phyloP scores from a whole-genome alignment of 1,140 invertebrate species.

The Neodiprion virginianus region DNA sequence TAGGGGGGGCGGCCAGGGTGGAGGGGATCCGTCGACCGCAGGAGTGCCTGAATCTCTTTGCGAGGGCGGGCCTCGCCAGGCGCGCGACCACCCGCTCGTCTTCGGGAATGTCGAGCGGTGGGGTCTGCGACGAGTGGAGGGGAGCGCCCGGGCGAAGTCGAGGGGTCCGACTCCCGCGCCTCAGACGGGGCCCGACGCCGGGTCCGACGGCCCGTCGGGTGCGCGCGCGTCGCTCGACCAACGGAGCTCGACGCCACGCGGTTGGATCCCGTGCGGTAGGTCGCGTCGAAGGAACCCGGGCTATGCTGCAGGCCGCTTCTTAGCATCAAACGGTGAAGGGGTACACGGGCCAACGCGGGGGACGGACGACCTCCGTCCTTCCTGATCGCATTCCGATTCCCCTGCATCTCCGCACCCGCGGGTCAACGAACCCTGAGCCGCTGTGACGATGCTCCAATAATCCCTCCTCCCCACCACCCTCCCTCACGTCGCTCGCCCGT shows the following conservation, averaged over 20 bases:
- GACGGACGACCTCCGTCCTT: not conserved
- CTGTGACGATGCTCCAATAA: too few relatives aligned
- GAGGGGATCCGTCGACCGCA: not conserved
- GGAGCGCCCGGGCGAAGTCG: not conserved
- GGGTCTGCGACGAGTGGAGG: not conserved
- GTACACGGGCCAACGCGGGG: not conserved
- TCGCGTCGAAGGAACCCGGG: not conserved
- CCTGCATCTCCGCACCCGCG: not conserved
- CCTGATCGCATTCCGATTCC: constrained; percentile 1
- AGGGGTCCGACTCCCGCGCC: not conserved
- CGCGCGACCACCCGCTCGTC: too few relatives aligned
- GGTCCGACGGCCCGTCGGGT: not conserved
- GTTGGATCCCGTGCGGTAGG: not conserved
- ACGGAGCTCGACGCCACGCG: not conserved
- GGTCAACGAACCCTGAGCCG: not conserved
- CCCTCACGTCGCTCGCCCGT: too few relatives aligned
- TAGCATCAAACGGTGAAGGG: too few relatives aligned
- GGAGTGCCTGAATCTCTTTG: not conserved
- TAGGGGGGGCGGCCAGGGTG: not conserved
- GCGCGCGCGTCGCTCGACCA: not conserved
- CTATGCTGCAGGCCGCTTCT: not conserved
- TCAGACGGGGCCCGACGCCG: not conserved
- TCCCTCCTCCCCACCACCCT: too few relatives aligned
- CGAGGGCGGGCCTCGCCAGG: not conserved
- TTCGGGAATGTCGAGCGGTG: not conserved